A percentile compares a stretch with the other conserved stretches of the same genome.
These are phyloP conservation scores for Brachionus rubens DNA, from an alignment of 1,140 invertebrate species.

Conservation along the genomic window DNA sequence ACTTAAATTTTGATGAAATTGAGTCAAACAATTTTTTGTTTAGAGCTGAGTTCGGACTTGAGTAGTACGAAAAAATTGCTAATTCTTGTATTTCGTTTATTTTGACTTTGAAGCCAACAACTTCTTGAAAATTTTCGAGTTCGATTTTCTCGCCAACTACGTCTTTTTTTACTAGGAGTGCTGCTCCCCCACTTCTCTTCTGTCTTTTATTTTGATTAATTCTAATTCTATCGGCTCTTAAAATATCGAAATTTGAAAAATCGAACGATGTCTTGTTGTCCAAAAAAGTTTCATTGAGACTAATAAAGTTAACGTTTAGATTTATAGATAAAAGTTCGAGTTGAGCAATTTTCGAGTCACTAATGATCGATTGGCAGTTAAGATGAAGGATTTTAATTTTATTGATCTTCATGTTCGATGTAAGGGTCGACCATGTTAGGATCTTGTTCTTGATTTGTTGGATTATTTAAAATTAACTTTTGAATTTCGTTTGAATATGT, in stretches of 20 bases:
- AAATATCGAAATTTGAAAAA: neutral
- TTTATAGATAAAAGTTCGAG: neutral
- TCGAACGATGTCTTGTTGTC: neutral
- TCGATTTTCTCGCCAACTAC: neutral
- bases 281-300: conserved; percentile 9
- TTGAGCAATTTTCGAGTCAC: neutral
- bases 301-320: neutral
- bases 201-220: neutral
- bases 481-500: neutral
- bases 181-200: neutral
- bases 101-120: conserved; percentile 9
- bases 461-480: neutral
- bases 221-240: neutral
- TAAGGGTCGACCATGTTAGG: neutral
- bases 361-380: conserved; percentile 11
- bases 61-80: conserved; percentile 9
- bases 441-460: neutral
- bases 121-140: conserved; percentile 6
- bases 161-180: neutral
- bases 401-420: neutral
- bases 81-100: neutral
- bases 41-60: neutral
- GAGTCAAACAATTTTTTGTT: conserved; percentile 19
- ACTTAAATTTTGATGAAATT: neutral
- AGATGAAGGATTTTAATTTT: neutral